Evolutionary conservation across 2,797 vertebrate species (phyloP), one percentile per base, ranked within the genome.

Genomic region (Limosa lapponica): DNA sequence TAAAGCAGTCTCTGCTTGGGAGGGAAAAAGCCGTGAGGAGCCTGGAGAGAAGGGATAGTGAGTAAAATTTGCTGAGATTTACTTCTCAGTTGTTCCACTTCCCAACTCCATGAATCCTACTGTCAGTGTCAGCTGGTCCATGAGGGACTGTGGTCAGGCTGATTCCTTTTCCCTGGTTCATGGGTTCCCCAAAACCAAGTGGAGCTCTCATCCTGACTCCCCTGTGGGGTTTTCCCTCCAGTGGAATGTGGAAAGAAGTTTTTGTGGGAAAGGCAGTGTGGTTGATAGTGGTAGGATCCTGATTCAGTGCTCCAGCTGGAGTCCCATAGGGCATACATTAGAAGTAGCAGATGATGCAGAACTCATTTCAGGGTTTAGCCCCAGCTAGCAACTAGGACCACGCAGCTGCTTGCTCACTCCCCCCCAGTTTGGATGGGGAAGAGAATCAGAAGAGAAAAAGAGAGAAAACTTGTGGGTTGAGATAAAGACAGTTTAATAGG

Each of bases 271-370:
- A 52, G 28, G 39, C 66, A 70, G 24, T 28, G 39, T 27, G 64
- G 32, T 8, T 62, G 71, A 16, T 43, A 75, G 54, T 3, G 4
- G 46, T 37, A 48, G 44, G 58, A 66, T 58, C 39, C 57, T 73
- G 84, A 58, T 82, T 82, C 44, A 34, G n/a, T 46, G 37, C 37
- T 85, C 52, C 54, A 69, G 30, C 46, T 67, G 4, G 48, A 59
- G 16, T 82, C 52, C 66, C 43, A 16, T 5, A n/a, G 30, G 49
- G 22, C 37, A 25, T 49, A 34, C 1, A 2, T 64, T 62, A 69
- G n/a, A 89, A 84, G 32, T 30, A 17, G 39, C 65, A 89, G 66
- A 78, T 71, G 54, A 91, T 54, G 41, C 44, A 90, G 80, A 80
- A 86, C 28, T 71, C 2, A 3, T 91, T 80, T 86, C 8, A 13